These are phyloP conservation scores for Dryadula phaetusa DNA, from an alignment of 2,888 invertebrate species.

Conservation along the genomic window DNA sequence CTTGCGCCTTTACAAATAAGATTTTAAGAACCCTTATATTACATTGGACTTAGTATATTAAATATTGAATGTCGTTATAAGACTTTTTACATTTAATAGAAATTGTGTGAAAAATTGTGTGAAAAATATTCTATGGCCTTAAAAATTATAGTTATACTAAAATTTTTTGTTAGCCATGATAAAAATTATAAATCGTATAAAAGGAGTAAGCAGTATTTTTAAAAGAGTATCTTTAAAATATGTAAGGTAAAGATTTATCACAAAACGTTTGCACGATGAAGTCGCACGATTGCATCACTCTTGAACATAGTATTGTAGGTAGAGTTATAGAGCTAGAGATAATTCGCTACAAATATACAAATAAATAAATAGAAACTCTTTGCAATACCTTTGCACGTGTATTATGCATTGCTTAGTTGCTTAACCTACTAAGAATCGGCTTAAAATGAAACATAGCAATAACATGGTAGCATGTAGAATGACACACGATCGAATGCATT, in stretches of 20 bases:
- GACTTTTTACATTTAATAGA: too few relatives aligned
- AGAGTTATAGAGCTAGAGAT: conserved; percentile 7
- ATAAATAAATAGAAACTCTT: conserved; percentile 20
- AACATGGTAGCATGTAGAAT: conserved; percentile 1
- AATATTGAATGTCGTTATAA: too few relatives aligned
- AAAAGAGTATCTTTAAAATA: too few relatives aligned
- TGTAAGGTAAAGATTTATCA: conserved; percentile 42
- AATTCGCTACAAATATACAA: conserved; percentile 29
- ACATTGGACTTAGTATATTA: too few relatives aligned
- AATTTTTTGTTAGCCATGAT: too few relatives aligned
- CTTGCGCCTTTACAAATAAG: too few relatives aligned
- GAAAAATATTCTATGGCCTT: too few relatives aligned
- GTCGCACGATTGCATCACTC: conserved; percentile 62
- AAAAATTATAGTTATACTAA: too few relatives aligned
- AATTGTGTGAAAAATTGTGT: too few relatives aligned
- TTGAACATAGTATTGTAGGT: conserved; percentile 56
- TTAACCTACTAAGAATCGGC: neutral
- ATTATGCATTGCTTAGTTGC: conserved; percentile 28
- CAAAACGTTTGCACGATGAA: conserved; percentile 47
- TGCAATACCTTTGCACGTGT: neutral
- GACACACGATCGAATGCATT: conserved; percentile 1
- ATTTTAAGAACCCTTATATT: too few relatives aligned
- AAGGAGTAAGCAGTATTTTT: too few relatives aligned
- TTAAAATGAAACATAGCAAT: conserved; percentile 28
- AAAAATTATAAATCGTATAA: too few relatives aligned